These are phyloP conservation scores for Phaenicophaeus curvirostris DNA, from an alignment of 2,797 vertebrate species.

Conservation along the genomic window DNA sequence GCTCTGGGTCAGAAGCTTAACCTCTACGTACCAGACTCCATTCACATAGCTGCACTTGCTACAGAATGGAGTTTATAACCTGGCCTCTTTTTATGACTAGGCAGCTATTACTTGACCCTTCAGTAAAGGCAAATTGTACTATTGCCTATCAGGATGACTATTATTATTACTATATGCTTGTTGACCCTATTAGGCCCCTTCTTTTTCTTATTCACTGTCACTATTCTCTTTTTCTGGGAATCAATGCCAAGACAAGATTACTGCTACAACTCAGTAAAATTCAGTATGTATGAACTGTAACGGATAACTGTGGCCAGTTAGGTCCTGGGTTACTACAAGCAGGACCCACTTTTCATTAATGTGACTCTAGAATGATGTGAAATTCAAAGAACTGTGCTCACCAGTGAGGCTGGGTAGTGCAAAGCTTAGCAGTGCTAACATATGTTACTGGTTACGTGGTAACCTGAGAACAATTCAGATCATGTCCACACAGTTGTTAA, in stretches of 20 bases:
- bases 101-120: background rate
- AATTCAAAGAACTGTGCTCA: background rate
- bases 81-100: background rate
- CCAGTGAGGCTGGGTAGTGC: background rate
- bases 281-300: background rate
- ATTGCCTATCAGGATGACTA: background rate
- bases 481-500: background rate
- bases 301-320: background rate
- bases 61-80: background rate
- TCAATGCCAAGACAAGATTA: background rate
- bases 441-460: too few relatives aligned
- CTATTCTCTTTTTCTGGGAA: background rate
- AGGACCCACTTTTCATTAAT: background rate
- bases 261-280: background rate
- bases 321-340: background rate
- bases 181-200: background rate
- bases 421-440: background rate
- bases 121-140: background rate
- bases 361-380: background rate
- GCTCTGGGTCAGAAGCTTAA: background rate
- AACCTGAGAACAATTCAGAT: background rate
- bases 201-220: background rate
- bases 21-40: rapidly evolving
- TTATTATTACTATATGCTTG: background rate
- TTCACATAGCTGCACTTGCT: background rate